These are phyloP conservation scores for Pollimyrus isidori DNA, from an alignment of 2,113 vertebrate species.

Conservation along the genomic window DNA sequence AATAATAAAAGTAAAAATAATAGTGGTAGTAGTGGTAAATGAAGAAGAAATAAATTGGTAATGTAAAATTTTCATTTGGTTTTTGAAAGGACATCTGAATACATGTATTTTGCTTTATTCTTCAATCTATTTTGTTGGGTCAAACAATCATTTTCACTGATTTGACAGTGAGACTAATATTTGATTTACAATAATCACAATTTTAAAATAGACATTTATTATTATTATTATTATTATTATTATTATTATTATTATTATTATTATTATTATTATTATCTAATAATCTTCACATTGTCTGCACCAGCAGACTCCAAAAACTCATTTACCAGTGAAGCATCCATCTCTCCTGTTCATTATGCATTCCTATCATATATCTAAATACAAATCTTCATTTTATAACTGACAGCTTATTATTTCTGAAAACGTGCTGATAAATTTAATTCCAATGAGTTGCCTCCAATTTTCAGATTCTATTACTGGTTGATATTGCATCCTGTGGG, in stretches of 20 bases:
- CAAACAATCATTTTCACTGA: background rate
- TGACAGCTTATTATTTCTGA: constrained; percentile 73
- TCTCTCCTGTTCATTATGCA: constrained; percentile 64
- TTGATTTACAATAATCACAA: background rate
- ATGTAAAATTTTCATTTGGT: background rate
- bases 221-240: background rate
- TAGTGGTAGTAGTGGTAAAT: background rate
- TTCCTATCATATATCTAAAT: constrained; percentile 61
- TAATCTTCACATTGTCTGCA: background rate
- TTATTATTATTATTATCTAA: constrained; percentile 9
- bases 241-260: constrained; percentile 6
- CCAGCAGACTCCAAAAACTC: background rate
- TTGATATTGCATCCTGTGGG: constrained; percentile 16
- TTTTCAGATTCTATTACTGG: constrained; percentile 65
- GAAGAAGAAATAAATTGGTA: background rate
- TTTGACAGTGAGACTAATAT: background rate
- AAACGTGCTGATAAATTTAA: constrained; percentile 72
- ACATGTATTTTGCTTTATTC: background rate
- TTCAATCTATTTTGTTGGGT: background rate
- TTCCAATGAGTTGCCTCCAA: constrained; percentile 58
- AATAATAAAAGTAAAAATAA: background rate
- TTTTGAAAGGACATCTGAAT: background rate
- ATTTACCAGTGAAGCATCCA: constrained; percentile 53
- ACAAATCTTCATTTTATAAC: constrained; percentile 44
- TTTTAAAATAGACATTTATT: background rate